phyloP scores from a whole-genome alignment of 2,797 vertebrate species.

The Danio tinwini region DNA sequence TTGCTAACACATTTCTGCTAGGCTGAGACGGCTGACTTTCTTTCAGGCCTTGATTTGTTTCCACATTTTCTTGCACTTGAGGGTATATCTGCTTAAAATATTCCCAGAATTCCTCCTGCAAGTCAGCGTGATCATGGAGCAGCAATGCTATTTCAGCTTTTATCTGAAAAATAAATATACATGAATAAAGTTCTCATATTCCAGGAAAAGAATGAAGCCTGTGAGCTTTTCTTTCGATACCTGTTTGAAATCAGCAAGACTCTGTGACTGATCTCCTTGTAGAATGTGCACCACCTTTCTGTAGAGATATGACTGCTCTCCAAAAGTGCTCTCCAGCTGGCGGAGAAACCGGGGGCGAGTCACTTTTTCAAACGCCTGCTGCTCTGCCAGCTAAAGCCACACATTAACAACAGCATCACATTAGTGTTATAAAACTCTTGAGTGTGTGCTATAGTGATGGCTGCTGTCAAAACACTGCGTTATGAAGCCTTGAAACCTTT shows the following conservation, averaged over 20 bases:
- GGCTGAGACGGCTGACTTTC: neutral
- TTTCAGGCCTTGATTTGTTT: neutral
- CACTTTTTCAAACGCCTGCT: constrained; percentile 91
- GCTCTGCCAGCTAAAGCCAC: constrained; percentile 83
- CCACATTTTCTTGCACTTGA: constrained; percentile 60
- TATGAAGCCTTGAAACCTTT: too few species aligned
- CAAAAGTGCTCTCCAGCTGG: constrained; percentile 85
- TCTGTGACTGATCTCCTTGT: constrained; percentile 81
- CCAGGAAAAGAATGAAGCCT: neutral
- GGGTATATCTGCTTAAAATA: constrained; percentile 85
- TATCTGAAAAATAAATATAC: constrained; percentile 68
- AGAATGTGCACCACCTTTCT: constrained; percentile 89
- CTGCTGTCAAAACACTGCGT: too few species aligned
- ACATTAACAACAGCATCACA: neutral
- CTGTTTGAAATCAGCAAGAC: constrained; percentile 81
- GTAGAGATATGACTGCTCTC: constrained; percentile 84
- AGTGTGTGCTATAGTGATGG: neutral
- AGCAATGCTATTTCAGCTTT: constrained; percentile 85
- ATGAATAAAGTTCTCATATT: neutral
- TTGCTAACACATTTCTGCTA: neutral
- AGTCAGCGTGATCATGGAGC: constrained; percentile 80
- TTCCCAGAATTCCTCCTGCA: constrained; percentile 86
- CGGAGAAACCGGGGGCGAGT: constrained; percentile 87
- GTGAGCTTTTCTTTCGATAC: constrained; percentile 61
- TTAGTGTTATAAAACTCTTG: neutral